Percentiles rank a stretch among this genome's conserved stretches.
Conservation (phyloP, 2,797 vertebrate species). For the Spondyliosoma cantharus region DNA sequence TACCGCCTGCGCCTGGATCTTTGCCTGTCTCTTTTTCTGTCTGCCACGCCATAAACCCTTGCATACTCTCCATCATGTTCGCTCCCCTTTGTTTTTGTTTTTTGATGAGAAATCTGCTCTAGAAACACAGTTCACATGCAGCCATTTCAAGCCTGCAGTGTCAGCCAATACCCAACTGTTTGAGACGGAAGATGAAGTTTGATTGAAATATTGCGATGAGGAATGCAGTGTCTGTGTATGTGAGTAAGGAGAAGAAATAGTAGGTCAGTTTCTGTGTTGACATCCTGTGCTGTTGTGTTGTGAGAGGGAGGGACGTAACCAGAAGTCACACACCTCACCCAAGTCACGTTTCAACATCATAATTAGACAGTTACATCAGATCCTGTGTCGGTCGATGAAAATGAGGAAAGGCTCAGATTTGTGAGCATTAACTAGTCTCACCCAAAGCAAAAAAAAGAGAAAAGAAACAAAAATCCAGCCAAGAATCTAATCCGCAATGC, state of each 20-base stretch:
- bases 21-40: conserved; percentile 42
- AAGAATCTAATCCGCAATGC: conserved; percentile 59
- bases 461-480: conserved; percentile 41
- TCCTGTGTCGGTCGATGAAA: conserved; percentile 53
- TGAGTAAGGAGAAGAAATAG: conserved; percentile 42
- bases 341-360: conserved; percentile 61
- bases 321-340: conserved; percentile 68
- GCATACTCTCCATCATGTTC: conserved; percentile 15
- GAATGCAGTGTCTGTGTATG: conserved; percentile 38
- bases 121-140: conserved; percentile 42
- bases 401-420: conserved; percentile 53
- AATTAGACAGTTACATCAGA: conserved; percentile 63
- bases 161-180: conserved; percentile 28
- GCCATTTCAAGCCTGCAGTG: conserved; percentile 39
- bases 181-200: conserved; percentile 27
- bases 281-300: conserved; percentile 32
- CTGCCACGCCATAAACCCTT: conserved; percentile 60
- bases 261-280: conserved; percentile 28
- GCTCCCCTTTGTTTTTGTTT: not conserved
- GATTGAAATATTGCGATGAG: conserved; percentile 41
- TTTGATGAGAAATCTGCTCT: conserved; percentile 38
- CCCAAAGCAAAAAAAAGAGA: conserved; percentile 14
- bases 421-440: conserved; percentile 47
- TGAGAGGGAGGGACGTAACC: conserved; percentile 44
- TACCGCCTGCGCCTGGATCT: conserved; percentile 44